Evolutionary conservation across 2,113 vertebrate species (phyloP), one percentile per base, ranked within the genome.

Genomic region (Sturnus vulgaris): DNA sequence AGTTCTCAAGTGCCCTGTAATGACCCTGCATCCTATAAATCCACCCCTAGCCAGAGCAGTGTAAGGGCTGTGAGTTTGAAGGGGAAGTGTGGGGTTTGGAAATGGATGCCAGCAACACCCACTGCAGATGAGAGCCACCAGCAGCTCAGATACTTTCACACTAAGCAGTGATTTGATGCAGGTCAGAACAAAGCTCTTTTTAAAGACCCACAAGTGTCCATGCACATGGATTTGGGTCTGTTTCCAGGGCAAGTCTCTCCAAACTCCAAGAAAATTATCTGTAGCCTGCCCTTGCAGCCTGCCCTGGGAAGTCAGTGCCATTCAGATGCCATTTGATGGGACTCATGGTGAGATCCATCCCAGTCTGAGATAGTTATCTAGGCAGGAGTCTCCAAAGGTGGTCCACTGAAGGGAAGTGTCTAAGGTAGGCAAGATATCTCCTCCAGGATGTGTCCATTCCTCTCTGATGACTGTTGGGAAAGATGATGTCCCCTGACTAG

Each of bases 291-390:
- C 35, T 78, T 86, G 63, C 42, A 83, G 10, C 39, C 50, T 91
- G 23, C 9, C 17, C 37, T 1, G 1, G 37, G 14, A 37, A 84
- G 10, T 24, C 37, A 60, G 61, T 56, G 61, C 31, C 25, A 52
- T 79, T 30, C 47, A 79, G 47, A 15, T 82, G 33, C n/a, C 27
- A 64, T 86, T 87, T 44, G 0, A 2, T 64, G 31, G 40, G 19
- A 11, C 11, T 66, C 2, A 0, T 0, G 0, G 11, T 65, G 61
- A 31, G 46, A 76, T 82, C 40, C 19, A 30, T 23, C 39, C 56
- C 27, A 44, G 20, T 9, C 14, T 50, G 69, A 84, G 35, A 42
- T 3, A 42, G 27, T 71, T 76, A 25, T 35, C 35, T 6, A 56
- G n/a, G 22, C 44, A 94, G 17, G 35, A n/a, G 19, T 49, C 20